phyloP scores from a whole-genome alignment of 2,797 vertebrate species.

The Euthynnus affinis region DNA sequence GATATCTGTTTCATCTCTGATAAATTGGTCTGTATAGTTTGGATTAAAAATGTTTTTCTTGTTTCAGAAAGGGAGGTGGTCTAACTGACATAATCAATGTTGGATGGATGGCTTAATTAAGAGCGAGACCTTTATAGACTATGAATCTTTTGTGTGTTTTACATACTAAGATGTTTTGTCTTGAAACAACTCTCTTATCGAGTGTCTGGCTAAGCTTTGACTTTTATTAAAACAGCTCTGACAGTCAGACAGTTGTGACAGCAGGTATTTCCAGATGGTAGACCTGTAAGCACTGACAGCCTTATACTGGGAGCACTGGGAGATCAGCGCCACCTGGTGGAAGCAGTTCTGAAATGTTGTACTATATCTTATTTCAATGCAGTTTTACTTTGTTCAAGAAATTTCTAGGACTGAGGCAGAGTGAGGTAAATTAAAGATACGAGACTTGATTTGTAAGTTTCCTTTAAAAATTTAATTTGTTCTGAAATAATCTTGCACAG shows the following conservation, averaged over 20 bases:
- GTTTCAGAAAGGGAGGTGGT: background rate
- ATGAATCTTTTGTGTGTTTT: background rate
- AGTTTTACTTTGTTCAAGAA: background rate
- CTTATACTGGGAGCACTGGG: slow-evolving; percentile 17
- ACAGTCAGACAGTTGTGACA: slow-evolving; percentile 40
- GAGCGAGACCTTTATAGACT: slow-evolving; percentile 3
- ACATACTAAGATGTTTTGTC: background rate
- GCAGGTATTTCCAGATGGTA: slow-evolving; percentile 27
- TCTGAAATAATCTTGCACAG: background rate
- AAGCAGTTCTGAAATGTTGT: background rate
- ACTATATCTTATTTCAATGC: background rate
- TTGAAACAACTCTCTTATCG: background rate
- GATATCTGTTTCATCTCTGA: slow-evolving; percentile 45
- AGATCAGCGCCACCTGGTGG: slow-evolving; percentile 68
- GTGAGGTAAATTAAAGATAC: background rate
- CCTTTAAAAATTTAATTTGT: background rate
- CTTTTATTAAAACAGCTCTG: slow-evolving; percentile 20
- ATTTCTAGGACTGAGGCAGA: background rate
- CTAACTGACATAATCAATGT: slow-evolving; percentile 1
- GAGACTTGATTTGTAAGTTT: background rate
- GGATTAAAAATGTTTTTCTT: slow-evolving; percentile 18
- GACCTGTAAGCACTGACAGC: slow-evolving; percentile 15
- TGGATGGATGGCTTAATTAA: slow-evolving; percentile 26
- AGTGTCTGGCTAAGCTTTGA: background rate
- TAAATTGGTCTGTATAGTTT: slow-evolving; percentile 15